Evolutionary conservation across 2,888 invertebrate genomes (phyloP), one percentile per base, ranked within the genome.

Genomic region (Gibbula magus): DNA sequence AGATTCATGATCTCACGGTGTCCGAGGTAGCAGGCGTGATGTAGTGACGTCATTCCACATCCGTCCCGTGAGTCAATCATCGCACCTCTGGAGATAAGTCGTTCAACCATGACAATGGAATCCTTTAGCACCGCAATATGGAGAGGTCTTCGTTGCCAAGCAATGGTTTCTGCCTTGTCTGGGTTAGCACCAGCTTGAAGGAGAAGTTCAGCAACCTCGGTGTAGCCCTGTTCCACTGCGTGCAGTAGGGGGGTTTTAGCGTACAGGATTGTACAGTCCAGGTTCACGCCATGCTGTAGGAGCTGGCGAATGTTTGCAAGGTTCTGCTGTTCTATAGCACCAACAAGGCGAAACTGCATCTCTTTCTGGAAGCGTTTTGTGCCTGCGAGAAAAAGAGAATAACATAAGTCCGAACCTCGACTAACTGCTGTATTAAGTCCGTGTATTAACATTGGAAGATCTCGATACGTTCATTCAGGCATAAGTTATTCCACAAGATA

Each of bases 221-320:
- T 76, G 16, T 83, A 77, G 16, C 86, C 85, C 8, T 80, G 81
- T 56, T 85, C 83, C 8, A 85, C 73, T 4, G 87, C 86, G 29
- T 83, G 79, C 18, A 85, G 79, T 10, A 88, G 81, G 0, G 88
- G 84, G 0, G 86, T 87, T 77, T 86, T 86, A 1, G 86, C 84
- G 25, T 76, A 82, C 35, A 85, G 66, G 25, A 85, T 83, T 16
- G 78, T 54, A 16, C 80, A 81, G 54, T 85, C 76, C 13, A 81
- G 51, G 45, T 85, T 75, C 7, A 85, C 84, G 0, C 84, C 84
- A 5, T 56, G 56, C 2, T 74, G n/a, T 7, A 83, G 77, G 0
- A 85, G 56, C 25, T 76, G 53, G 3, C 74, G 51, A 20, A 85
- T 56, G 22, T 79, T 61, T 7, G 29, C 32, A 8, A 56, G 52